These are phyloP conservation scores for Crocuta crocuta DNA, from an alignment of 2,113 vertebrate species.

Conservation along the genomic window DNA sequence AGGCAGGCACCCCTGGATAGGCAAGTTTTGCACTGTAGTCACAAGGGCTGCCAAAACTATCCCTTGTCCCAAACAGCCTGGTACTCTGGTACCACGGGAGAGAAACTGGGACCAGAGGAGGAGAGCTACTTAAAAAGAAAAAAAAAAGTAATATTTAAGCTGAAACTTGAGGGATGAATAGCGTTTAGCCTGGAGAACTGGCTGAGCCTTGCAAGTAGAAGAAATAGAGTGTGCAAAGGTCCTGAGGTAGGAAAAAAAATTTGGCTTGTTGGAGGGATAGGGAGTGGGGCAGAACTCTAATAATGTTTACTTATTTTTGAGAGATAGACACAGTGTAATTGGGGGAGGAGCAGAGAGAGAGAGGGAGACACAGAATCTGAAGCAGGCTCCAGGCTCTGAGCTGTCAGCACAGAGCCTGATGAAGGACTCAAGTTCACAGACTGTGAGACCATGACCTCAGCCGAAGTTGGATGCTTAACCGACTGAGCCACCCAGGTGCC, in stretches of 20 bases:
- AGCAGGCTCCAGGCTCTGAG: no score
- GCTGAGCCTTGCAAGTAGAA: neutral
- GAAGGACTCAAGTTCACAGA: no score
- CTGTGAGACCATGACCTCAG: no score
- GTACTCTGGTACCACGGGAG: neutral
- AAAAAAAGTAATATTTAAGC: neutral
- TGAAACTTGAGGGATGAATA: constrained; percentile 26
- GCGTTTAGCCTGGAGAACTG: neutral
- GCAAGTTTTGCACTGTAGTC: neutral
- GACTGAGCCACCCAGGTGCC: no score
- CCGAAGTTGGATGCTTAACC: no score
- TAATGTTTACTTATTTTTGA: no score
- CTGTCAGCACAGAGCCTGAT: no score
- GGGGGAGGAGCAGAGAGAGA: no score
- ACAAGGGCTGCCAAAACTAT: neutral
- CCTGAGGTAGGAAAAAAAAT: neutral
- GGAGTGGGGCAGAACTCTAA: neutral
- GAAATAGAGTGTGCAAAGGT: neutral
- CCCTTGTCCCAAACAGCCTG: neutral
- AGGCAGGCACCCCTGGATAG: neutral
- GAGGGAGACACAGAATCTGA: no score
- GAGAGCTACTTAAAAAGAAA: neutral
- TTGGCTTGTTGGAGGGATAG: neutral
- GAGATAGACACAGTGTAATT: no score
- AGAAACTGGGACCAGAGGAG: neutral